phyloP scores from a whole-genome alignment of 2,113 vertebrate genomes.

The Microcebus jonahi region DNA sequence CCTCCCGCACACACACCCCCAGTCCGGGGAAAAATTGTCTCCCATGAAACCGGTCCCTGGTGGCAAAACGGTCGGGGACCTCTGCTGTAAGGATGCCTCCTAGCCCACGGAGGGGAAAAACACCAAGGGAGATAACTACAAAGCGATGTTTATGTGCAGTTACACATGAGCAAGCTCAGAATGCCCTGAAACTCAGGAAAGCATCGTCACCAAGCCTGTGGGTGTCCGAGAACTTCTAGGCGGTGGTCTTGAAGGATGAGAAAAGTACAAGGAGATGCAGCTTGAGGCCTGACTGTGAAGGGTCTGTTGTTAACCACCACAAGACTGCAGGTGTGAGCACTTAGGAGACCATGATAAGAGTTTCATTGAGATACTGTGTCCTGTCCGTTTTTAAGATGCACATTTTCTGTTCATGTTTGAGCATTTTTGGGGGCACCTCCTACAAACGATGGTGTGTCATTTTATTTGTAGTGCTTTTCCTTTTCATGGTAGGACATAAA shows the following conservation, averaged over 20 bases:
- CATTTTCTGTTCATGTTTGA: not conserved
- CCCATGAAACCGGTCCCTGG: too few relatives aligned
- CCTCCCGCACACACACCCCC: too few relatives aligned
- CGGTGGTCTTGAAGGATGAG: not conserved
- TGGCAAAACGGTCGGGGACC: too few relatives aligned
- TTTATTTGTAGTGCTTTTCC: not conserved
- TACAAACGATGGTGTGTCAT: not conserved
- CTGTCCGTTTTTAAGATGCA: not conserved
- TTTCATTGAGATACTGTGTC: not conserved
- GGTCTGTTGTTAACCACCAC: not conserved
- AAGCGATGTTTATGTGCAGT: not conserved
- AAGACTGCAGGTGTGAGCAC: rapidly evolving
- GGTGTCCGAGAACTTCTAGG: not conserved
- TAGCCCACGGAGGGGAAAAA: not conserved
- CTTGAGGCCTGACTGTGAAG: not conserved
- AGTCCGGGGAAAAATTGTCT: too few relatives aligned
- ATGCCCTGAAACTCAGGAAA: not conserved
- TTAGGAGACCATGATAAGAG: not conserved
- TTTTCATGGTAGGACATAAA: not conserved
- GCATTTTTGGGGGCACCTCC: not conserved
- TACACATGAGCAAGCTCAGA: not conserved
- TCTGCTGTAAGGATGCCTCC: not conserved
- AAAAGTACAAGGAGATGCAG: not conserved
- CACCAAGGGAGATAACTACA: not conserved
- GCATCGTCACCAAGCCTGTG: not conserved